Conservation (phyloP, 2,888 invertebrate genomes). For the Xanthia icteritia region DNA sequence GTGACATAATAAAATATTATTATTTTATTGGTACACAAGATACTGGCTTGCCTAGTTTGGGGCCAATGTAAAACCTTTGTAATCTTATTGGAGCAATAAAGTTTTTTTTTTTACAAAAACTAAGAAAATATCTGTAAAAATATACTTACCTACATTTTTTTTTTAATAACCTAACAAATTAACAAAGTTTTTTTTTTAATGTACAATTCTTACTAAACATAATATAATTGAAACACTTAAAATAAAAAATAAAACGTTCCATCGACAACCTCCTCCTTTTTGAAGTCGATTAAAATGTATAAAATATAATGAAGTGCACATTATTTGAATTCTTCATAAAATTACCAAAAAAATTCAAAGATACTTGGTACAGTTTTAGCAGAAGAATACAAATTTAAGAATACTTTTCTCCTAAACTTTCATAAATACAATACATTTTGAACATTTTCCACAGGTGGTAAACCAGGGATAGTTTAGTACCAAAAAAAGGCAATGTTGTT, state of each 20-base stretch:
- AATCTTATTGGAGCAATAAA: no score
- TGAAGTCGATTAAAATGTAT: neutral
- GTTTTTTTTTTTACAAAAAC: no score
- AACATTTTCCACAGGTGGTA: constrained; percentile 18
- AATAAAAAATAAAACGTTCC: neutral
- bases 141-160: no score
- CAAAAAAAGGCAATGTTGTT: constrained; percentile 26
- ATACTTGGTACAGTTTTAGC: neutral
- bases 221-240: neutral
- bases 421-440: neutral
- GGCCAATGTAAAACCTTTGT: no score
- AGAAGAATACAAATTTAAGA: neutral
- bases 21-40: no score
- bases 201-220: no score
- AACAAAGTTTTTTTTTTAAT: neutral
- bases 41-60: no score
- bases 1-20: neutral
- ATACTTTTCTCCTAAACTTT: neutral
- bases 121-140: no score
- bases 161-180: neutral
- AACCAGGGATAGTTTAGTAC: constrained; percentile 12
- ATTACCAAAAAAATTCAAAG: no score
- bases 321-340: neutral
- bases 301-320: neutral
- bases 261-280: neutral